Percentiles rank a stretch among this genome's conserved stretches.
These are phyloP conservation scores for Eretmocerus hayati DNA, from an alignment of 2,888 invertebrate genomes.

Conservation along the genomic window DNA sequence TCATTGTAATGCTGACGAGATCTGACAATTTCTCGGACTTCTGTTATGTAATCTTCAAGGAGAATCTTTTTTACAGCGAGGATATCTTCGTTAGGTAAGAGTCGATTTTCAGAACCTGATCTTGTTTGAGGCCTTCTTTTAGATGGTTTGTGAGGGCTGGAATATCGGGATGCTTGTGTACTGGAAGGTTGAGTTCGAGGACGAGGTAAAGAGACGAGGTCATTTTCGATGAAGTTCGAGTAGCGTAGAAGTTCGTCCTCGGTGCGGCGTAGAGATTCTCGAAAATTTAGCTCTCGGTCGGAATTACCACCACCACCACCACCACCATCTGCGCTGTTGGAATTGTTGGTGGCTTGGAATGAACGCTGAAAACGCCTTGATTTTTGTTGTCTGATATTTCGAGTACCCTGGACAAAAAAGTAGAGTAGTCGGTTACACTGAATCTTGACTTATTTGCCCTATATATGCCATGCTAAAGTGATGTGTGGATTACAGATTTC, in stretches of 20 bases:
- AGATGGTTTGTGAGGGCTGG: background rate
- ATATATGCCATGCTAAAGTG: no score
- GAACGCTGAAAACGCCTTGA: no score
- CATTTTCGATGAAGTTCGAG: slow-evolving; percentile 7
- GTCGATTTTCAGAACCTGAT: background rate
- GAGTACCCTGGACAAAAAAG: no score
- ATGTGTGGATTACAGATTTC: no score
- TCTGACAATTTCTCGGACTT: slow-evolving; percentile 13
- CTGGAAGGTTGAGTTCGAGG: no score
- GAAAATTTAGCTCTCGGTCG: no score
- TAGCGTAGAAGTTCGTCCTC: slow-evolving; percentile 3
- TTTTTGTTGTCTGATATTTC: no score
- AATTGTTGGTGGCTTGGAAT: no score
- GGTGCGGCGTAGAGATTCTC: background rate
- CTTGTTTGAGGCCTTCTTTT: background rate
- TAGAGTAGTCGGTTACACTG: no score
- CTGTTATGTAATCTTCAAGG: slow-evolving; percentile 17
- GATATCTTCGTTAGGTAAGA: background rate
- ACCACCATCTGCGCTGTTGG: no score
- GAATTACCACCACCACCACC: no score
- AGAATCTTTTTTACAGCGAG: slow-evolving; percentile 8
- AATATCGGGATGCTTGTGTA: background rate
- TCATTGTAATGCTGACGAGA: background rate
- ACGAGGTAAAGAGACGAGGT: background rate
- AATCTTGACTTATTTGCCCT: no score